Percentiles rank a stretch among this genome's conserved stretches.
These are phyloP conservation scores for Cosmia trapezina DNA, from an alignment of 2,888 invertebrate species.

Conservation along the genomic window DNA sequence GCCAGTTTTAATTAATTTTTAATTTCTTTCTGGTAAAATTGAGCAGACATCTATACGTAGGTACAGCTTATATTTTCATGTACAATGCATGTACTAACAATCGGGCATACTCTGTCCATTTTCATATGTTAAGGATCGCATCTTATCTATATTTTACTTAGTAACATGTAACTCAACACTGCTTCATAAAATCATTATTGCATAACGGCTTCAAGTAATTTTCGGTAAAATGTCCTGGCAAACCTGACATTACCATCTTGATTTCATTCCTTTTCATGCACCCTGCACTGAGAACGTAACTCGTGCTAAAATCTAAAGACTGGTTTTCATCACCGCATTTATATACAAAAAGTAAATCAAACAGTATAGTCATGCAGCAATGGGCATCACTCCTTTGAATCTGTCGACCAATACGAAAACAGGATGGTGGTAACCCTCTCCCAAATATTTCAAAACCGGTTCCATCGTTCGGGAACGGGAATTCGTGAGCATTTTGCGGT, in stretches of 20 bases:
- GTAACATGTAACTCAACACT: constrained; percentile 32
- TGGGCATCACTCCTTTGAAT: constrained; percentile 14
- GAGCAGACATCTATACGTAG: neutral
- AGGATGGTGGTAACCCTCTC: constrained; percentile 59
- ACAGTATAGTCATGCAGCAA: constrained; percentile 13
- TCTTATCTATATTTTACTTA: constrained; percentile 33
- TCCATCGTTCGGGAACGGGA: constrained; percentile 52
- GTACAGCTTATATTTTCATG: neutral
- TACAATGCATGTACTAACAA: neutral
- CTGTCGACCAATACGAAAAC: constrained; percentile 3
- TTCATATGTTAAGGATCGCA: no score
- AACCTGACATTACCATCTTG: constrained; percentile 53
- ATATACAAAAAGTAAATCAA: neutral
- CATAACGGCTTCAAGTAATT: constrained; percentile 22
- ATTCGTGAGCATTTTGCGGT: constrained; percentile 49
- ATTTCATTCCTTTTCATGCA: constrained; percentile 53
- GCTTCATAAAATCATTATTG: constrained; percentile 17
- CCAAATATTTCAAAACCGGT: constrained; percentile 67
- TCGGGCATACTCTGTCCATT: neutral
- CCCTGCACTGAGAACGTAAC: neutral
- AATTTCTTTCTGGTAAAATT: constrained; percentile 5
- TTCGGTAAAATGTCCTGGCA: constrained; percentile 7
- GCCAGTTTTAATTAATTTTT: constrained; percentile 48
- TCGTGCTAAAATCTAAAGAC: neutral
- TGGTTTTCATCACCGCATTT: neutral